These are phyloP conservation scores for Eupithecia dodoneata DNA, from an alignment of 2,888 invertebrate genomes.

Conservation along the genomic window DNA sequence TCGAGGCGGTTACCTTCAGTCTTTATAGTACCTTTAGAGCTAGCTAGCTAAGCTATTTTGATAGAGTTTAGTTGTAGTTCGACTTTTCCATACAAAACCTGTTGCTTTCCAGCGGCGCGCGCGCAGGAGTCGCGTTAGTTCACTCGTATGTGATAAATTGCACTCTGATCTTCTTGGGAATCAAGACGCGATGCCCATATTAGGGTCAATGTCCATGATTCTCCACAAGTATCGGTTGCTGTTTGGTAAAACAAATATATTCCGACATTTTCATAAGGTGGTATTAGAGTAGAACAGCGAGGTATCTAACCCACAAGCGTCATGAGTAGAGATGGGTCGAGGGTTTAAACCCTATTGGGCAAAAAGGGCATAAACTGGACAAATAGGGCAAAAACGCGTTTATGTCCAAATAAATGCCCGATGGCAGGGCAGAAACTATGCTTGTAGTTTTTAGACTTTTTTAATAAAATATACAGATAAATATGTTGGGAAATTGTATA, in stretches of 20 bases:
- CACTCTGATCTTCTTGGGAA: not conserved
- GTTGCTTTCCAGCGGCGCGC: slow-evolving; percentile 23
- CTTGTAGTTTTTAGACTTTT: no score
- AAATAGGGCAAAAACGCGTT: no score
- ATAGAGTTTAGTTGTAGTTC: slow-evolving; percentile 13
- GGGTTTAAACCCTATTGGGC: no score
- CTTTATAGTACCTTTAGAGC: not conserved
- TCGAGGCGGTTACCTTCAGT: not conserved
- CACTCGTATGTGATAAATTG: slow-evolving; percentile 28
- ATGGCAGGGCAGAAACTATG: no score
- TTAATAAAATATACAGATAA: no score
- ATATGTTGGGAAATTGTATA: no score
- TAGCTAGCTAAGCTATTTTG: slow-evolving; percentile 5
- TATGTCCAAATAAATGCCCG: no score
- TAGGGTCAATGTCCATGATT: not conserved
- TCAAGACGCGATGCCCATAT: not conserved
- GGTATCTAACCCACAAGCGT: not conserved
- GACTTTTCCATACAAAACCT: slow-evolving; percentile 33
- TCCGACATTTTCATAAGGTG: not conserved
- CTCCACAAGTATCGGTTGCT: not conserved
- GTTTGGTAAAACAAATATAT: not conserved
- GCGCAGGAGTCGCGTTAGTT: slow-evolving; percentile 15
- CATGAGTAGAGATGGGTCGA: no score
- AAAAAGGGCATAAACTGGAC: no score
- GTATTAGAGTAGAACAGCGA: not conserved